These are phyloP conservation scores for Galago senegalensis DNA, from an alignment of 2,797 vertebrate species.

Conservation along the genomic window DNA sequence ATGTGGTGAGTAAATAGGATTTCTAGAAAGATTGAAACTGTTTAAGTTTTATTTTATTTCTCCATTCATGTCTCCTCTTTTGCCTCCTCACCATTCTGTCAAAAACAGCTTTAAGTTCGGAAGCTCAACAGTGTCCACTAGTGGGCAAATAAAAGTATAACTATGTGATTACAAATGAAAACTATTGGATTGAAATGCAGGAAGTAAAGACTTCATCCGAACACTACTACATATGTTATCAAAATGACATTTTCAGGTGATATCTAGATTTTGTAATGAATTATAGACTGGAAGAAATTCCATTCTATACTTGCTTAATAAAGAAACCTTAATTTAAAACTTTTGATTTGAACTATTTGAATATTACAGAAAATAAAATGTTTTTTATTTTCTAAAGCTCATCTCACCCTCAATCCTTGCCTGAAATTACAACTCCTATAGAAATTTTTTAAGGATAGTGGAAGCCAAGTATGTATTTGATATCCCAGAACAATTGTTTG, in stretches of 20 bases:
- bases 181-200: neutral
- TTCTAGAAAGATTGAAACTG: conserved; percentile 52
- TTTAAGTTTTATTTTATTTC: conserved; percentile 72
- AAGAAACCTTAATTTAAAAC: conserved; percentile 7
- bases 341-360: conserved; percentile 26
- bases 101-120: conserved; percentile 42
- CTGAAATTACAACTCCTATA: neutral
- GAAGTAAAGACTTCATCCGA: conserved; percentile 29
- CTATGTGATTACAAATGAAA: conserved; percentile 50
- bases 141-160: conserved; percentile 72
- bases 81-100: neutral
- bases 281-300: neutral
- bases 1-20: conserved; percentile 58
- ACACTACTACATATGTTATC: neutral
- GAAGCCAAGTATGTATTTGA: neutral
- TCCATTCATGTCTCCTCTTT: conserved; percentile 25
- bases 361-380: neutral
- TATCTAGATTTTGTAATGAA: neutral
- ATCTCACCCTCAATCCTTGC: neutral
- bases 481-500: neutral
- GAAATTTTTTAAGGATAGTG: conserved; percentile 26
- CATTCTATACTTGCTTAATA: conserved; percentile 30
- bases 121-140: conserved; percentile 85
- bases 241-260: conserved; percentile 19
- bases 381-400: neutral